Evolutionary conservation across 1,140 invertebrate species (phyloP), one percentile per base, ranked within the genome.

Genomic region (Philotrypesis tridentata): DNA sequence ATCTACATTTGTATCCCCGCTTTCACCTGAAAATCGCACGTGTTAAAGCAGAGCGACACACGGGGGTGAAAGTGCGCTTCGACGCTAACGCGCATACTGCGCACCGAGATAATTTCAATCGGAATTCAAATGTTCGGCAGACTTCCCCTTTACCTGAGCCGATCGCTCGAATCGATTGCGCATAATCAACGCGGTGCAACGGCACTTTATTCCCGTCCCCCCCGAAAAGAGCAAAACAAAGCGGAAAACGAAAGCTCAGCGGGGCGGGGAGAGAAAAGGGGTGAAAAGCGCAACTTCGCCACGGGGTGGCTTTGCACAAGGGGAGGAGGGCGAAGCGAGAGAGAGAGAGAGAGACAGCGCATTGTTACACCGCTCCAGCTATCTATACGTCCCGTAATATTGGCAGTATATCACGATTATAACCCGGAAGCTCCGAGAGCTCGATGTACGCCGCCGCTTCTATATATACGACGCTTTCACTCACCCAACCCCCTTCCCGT

Each of bases 351-450:
- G 78, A 80, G 82, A 82, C 80, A 55, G 48, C 21, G 85, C 82
- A 86, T 86, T 86, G 87, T 86, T 80, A 83, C 80, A n/a, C 5
- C 48, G 48, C 7, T 55, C 21, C 21, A 6, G 79, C 83, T 85
- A 87, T 87, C 86, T 84, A 80, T 80, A 78, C 63, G 83, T 80
- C 65, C 79, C 83, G 81, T 88, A 88, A 89, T 89, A 89, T 89
- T 87, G 87, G 87, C 86, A 85, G 86, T 89, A 88, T 88, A 88
- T 89, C 86, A 89, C 86, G 88, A 89, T 89, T 88, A 89, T 88
- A 88, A 84, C 75, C 87, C 83, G 87, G 85, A 88, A 86, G 88
- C 83, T 78, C 2, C 25, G 11, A 55, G 85, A 55, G 85, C 78
- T 85, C 87, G 85, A 89, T 89, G 87, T 85, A 87, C 1, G 48